Percentiles rank a stretch among this genome's conserved stretches.
phyloP scores from a whole-genome alignment of 2,888 invertebrate genomes.

The Augochlorella aurata region DNA sequence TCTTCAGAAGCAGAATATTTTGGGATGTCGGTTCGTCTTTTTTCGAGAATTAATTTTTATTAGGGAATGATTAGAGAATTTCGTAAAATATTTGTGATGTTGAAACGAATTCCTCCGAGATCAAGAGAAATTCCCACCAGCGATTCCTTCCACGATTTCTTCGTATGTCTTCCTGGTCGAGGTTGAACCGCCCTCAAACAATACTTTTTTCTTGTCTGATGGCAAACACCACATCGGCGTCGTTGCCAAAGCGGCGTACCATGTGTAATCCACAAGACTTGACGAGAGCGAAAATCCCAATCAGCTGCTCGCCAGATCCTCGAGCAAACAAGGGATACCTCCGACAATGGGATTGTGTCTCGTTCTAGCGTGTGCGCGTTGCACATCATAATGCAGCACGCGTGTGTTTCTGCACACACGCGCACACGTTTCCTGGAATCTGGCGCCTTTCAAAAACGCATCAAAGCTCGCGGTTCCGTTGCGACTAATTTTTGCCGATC shows the following conservation, averaged over 20 bases:
- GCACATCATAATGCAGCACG: conserved; percentile 46
- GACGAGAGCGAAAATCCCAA: conserved; percentile 75
- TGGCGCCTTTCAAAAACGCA: conserved; percentile 15
- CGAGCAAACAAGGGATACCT: conserved; percentile 71
- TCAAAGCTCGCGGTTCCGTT: neutral
- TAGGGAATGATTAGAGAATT: neutral
- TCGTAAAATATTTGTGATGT: neutral
- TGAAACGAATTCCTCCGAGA: neutral
- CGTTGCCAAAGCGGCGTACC: conserved; percentile 65
- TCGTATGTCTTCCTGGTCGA: conserved; percentile 9
- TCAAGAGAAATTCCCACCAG: neutral
- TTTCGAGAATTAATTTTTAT: neutral
- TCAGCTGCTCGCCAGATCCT: conserved; percentile 78
- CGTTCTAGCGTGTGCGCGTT: conserved; percentile 53
- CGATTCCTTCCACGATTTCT: conserved; percentile 16
- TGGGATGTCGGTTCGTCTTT: neutral
- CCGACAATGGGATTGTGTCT: conserved; percentile 71
- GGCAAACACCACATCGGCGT: conserved; percentile 58
- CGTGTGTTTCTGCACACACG: conserved; percentile 44
- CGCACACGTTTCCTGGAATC: conserved; percentile 29
- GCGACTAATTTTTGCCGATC: neutral
- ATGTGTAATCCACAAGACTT: conserved; percentile 67
- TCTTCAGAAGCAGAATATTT: neutral
- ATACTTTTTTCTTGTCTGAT: conserved; percentile 46
- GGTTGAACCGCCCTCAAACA: conserved; percentile 46